Evolutionary conservation across 2,113 vertebrate genomes (phyloP), one percentile per base, ranked within the genome.

Genomic region (Psilopsiagon aymara): DNA sequence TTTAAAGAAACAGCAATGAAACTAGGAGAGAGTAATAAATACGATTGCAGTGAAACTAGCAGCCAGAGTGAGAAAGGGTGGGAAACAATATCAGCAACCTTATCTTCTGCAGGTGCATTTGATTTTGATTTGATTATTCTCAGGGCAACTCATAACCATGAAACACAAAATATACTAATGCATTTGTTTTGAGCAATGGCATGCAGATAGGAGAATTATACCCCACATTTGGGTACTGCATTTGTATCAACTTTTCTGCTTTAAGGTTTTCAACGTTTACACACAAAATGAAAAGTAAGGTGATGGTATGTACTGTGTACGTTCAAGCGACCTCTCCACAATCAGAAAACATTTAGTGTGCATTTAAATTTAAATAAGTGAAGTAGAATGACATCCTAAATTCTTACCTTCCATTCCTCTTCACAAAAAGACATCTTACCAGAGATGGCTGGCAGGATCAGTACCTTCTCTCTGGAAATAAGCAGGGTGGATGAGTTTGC

Each of bases 61-160:
- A 92, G 82, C 85, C 57, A 46, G 75, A 77, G 43, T 67, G 39
- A 47, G 37, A 88, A 74, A 60, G 63, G 68, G 64, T 92, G 90
- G 68, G 93, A 94, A 95, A 69, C 13, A 27, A 20, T 53, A 70
- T 49, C 85, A 60, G 53, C 7, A 7, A 81, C 79, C 95, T 94
- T 93, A 96, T 83, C 93, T 95, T 77, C 47, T 29, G 53, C 55
- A 93, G 84, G 75, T 88, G 55, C 76, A 73, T 91, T 93, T 78
- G 79, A 51, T 81, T 93, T 59, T 76, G 75, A 74, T 86, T 91
- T 78, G 92, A 79, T 88, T 91, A 43, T 90, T 80, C 85, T 93
- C 46, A 47, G 93, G 94, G 92, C 79, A 93, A 62, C 71, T 92
- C 82, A 77, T 90, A 95, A 93, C 78, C 33, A 2, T 60, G 88